Evolutionary conservation across 1,140 invertebrate species (phyloP), one percentile per base, ranked within the genome.

Genomic region (Battus philenor): DNA sequence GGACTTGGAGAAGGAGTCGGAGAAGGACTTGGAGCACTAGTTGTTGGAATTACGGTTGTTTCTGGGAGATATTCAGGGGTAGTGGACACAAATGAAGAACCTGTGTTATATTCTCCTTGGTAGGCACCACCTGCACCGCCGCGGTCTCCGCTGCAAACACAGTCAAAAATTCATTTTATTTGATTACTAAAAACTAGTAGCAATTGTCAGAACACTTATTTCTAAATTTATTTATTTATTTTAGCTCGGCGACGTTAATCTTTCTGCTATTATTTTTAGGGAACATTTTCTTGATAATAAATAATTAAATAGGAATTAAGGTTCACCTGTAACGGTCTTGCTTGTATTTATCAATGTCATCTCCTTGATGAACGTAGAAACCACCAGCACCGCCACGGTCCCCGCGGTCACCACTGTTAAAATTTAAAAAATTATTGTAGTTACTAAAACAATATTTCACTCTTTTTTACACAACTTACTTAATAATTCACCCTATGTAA

Each of bases 351-450:
- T 20, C 34, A 12, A 18, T 20, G 11, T 39, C 34, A 8, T 20
- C 20, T 13, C 34, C 20, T 39, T 39, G 22, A 8, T 26, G 34
- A 39, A 26, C 20, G 22, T 51, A 56, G 5, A 30, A 26, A 7
- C 70, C 67, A 31, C 73, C 74, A 46, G 68, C 68, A 13, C 48
- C 47, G 5, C 79, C 79, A 13, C 73, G 67, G 65, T 83, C 79
- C n/a, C 79, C 79, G 22, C 74, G 73, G 51, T 79, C 76, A 46
- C 79, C 79, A n/a, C n/a, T n/a, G 50, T 74, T 79, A 44, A 57
- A 50, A 27, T 27, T 1, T 24, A 27, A 26, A 8, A n/a, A n/a
- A n/a, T n/a, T 27, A 27, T 27, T 9, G 2, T 27, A 27, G n/a
- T 2, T 24, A 1, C 5, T 24, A 24, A 1, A 24, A 7, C 22